A percentile compares a stretch with the other conserved stretches of the same genome.
Conservation (phyloP, 92 coral and sea anemone genomes). For the Actinernus sp. region DNA sequence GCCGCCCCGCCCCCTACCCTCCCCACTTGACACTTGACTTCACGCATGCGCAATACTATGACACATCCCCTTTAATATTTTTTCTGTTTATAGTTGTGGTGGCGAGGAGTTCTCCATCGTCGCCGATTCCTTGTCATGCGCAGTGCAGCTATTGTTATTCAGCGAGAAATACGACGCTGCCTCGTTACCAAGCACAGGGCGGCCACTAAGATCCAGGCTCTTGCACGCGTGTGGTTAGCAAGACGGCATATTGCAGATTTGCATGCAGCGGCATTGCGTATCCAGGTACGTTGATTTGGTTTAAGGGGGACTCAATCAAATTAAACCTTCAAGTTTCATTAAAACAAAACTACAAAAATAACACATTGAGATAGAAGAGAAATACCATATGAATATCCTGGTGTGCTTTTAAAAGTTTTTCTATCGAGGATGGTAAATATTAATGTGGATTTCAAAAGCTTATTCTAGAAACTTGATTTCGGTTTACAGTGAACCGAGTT, state of each 20-base stretch:
- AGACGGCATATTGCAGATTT: conserved; percentile 56
- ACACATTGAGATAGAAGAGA: too few species aligned
- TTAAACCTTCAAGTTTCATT: too few species aligned
- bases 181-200: conserved; percentile 55
- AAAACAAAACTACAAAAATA: too few species aligned
- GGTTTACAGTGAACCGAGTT: too few species aligned
- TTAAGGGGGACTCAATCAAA: too few species aligned
- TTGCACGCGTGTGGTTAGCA: conserved; percentile 70
- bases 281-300: conserved; percentile 81
- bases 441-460: too few species aligned
- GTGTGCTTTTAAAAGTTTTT: too few species aligned
- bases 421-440: background rate
- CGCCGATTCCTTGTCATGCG: conserved; percentile 69
- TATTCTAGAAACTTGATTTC: too few species aligned
- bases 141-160: conserved; percentile 63
- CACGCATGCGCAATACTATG: too few species aligned
- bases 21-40: too few species aligned
- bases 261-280: conserved; percentile 66
- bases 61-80: background rate
- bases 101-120: conserved; percentile 80
- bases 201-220: conserved; percentile 89
- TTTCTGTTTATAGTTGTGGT: conserved; percentile 74
- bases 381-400: too few species aligned
- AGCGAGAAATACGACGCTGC: conserved; percentile 61
- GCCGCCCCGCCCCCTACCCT: too few species aligned